phyloP scores from a whole-genome alignment of 2,797 vertebrate genomes.

The Brachyalestes nurse region DNA sequence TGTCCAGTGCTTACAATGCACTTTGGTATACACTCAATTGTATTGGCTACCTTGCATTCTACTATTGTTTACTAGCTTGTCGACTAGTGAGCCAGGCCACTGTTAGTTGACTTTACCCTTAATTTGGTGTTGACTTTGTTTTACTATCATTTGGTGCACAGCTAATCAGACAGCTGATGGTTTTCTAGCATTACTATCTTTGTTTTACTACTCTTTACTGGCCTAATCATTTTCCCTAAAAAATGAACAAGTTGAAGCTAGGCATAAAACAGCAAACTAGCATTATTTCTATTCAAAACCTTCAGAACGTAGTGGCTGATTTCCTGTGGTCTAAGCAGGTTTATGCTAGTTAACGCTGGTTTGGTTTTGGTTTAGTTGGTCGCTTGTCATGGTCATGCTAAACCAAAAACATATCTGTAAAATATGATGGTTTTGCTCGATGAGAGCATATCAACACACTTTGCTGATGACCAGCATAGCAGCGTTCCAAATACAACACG shows the following conservation, averaged over 20 bases:
- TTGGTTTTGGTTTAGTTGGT: no score
- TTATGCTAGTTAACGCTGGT: no score
- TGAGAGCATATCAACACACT: no score
- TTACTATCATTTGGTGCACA: background rate
- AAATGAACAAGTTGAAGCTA: background rate
- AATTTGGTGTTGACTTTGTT: background rate
- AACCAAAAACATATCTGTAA: no score
- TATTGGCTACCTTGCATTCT: background rate
- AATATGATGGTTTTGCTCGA: no score
- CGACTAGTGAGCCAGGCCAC: background rate
- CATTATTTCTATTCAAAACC: background rate
- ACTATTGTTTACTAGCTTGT: background rate
- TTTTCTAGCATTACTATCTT: background rate
- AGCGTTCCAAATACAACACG: no score
- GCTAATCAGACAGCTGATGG: background rate
- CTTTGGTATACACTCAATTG: no score
- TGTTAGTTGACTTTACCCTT: background rate
- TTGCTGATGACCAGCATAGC: no score
- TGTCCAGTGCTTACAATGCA: no score
- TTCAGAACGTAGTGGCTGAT: background rate
- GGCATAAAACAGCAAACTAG: background rate
- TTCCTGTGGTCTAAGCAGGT: no score
- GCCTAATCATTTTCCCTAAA: background rate
- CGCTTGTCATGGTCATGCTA: no score
- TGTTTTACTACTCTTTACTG: background rate